Evolutionary conservation across 64 coral and sea anemone species (phyloP).

Genomic region (Platygyra sinensis): DNA sequence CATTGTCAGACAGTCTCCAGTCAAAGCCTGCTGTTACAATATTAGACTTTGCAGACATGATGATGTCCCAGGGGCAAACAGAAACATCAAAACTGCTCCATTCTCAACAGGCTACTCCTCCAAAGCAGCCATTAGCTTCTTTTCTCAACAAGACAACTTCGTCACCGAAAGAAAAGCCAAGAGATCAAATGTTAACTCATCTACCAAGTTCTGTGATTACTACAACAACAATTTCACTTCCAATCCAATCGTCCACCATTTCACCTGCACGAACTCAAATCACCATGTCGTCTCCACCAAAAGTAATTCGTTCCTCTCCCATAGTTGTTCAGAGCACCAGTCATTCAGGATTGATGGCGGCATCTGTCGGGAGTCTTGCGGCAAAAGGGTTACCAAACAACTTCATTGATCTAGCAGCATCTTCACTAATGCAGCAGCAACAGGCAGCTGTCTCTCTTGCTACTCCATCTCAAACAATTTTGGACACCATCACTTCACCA

Average conservation of each 20-base stretch:
- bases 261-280: slow-evolving; percentile 40
- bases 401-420: slow-evolving; percentile 54
- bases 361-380: slow-evolving; percentile 12
- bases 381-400: slow-evolving; percentile 44
- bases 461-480: slow-evolving; percentile 30
- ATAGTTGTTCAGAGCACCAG: background rate
- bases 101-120: slow-evolving; percentile 38
- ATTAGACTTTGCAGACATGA: slow-evolving; percentile 88
- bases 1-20: slow-evolving; percentile 41
- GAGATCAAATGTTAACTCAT: slow-evolving; percentile 48
- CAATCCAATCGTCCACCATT: slow-evolving; percentile 40
- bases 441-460: slow-evolving; percentile 14
- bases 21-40: slow-evolving; percentile 72
- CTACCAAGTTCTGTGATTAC: slow-evolving; percentile 43
- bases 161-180: slow-evolving; percentile 63
- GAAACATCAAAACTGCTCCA: slow-evolving; percentile 43
- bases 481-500: slow-evolving; percentile 49
- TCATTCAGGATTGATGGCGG: background rate
- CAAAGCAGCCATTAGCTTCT: slow-evolving; percentile 46
- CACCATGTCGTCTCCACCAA: slow-evolving; percentile 46
- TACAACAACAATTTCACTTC: slow-evolving; percentile 60
- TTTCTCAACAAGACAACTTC: slow-evolving; percentile 56
- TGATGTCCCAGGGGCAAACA: slow-evolving; percentile 38
- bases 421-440: slow-evolving; percentile 41
- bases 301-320: slow-evolving; percentile 45